These are phyloP conservation scores for Narcine bancroftii DNA, from an alignment of 2,113 vertebrate genomes.

Conservation along the genomic window DNA sequence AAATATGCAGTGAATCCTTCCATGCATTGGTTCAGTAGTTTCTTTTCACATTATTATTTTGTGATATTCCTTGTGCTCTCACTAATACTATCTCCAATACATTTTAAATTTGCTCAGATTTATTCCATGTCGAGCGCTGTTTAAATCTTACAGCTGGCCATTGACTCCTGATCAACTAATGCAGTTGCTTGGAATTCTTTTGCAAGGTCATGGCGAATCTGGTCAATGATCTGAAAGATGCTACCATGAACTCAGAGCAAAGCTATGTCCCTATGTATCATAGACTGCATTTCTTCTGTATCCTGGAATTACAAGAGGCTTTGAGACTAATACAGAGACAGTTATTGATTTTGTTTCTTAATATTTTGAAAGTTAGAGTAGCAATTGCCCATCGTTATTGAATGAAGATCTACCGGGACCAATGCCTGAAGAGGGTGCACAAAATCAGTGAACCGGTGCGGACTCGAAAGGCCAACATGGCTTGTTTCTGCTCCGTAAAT, in stretches of 20 bases:
- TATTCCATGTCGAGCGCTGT: background rate
- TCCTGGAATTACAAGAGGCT: background rate
- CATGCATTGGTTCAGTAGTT: background rate
- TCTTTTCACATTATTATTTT: background rate
- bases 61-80: background rate
- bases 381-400: too few species aligned
- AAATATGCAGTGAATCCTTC: background rate
- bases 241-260: background rate
- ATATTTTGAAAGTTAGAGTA: background rate
- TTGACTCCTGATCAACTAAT: background rate
- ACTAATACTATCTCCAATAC: background rate
- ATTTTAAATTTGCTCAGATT: slow-evolving; percentile 15
- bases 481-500: too few species aligned
- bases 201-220: background rate
- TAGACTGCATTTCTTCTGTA: background rate
- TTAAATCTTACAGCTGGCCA: background rate
- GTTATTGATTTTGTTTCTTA: background rate
- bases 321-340: background rate
- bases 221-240: background rate
- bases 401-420: too few species aligned
- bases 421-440: too few species aligned
- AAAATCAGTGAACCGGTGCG: too few species aligned
- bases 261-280: background rate
- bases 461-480: too few species aligned
- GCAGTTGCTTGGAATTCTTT: background rate